Evolutionary conservation across 2,113 vertebrate species (phyloP), one percentile per base, ranked within the genome.

Genomic region (Phyllostomus hastatus): DNA sequence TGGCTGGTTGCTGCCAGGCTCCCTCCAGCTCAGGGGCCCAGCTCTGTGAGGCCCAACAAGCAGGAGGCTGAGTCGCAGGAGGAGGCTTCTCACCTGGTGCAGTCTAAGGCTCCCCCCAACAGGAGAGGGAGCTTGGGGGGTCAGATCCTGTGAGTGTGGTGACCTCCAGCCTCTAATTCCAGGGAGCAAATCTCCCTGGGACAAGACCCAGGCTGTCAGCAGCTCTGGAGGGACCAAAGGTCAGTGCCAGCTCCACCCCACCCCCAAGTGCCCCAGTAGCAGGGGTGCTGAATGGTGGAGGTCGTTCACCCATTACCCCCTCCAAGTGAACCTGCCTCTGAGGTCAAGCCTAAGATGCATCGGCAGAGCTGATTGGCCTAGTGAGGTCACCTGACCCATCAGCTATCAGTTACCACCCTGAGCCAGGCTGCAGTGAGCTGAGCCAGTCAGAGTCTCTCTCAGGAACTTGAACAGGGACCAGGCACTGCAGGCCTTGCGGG

Each of bases 401-500:
- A 43, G 43, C 69, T 41, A 35, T 31, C 5, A 38, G 15, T 90
- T 19, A 5, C 61, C 5, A 67, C 17, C 35, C 35, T 7, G 24
- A 66, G 52, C 6, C 35, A 11, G 10, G 85, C 22, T 20, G 24
- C 0, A 11, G 17, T 1, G 3, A 24, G 38, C 54, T 22, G 46
- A 88, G 35, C 70, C 75, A 54, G 87, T 90, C 81, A 50, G 70
- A 67, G 64, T 64, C 38, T 76, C 15, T 59, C 82, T 35, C 10
- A 2, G 61, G n/a, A 46, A 10, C 35, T 19, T 4, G 84, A 20
- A 1, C 31, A 9, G 48, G 48, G 57, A 35, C 15, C 10, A 1
- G 4, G 50, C 8, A 6, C 57, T 3, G 7, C 38, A 2, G 15
- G 19, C 22, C 3, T 0, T 0, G 43, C 24, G 0, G 26, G 7